Percentiles rank a stretch among this genome's conserved stretches.
These are phyloP conservation scores for Tachuris rubrigastra DNA, from an alignment of 2,113 vertebrate genomes.

Conservation along the genomic window DNA sequence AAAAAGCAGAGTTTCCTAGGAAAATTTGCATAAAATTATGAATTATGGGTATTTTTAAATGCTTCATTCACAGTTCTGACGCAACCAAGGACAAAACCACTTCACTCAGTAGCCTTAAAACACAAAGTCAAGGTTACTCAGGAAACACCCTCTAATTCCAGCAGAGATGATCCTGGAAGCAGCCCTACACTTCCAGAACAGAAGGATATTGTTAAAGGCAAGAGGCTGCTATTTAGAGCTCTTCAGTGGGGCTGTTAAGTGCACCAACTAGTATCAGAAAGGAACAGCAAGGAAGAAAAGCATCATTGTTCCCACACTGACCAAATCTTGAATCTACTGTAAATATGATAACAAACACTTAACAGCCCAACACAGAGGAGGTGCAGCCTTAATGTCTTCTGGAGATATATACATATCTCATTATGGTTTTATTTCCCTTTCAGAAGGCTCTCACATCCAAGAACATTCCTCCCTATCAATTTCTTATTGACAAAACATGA, in stretches of 20 bases:
- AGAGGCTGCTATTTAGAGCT: not conserved
- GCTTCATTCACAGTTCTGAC: not conserved
- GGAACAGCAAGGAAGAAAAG: not conserved
- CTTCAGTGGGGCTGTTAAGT: not conserved
- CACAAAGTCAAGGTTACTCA: not conserved
- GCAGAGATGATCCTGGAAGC: not conserved
- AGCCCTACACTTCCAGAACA: not conserved
- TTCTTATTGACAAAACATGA: not conserved
- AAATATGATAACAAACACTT: not conserved
- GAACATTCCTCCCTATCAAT: not conserved
- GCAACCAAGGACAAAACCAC: not conserved
- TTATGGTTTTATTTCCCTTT: not conserved
- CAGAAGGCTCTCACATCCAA: not conserved
- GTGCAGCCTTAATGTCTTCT: not conserved
- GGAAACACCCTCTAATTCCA: not conserved
- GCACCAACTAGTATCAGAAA: not conserved
- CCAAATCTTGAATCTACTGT: not conserved
- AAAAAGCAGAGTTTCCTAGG: not conserved
- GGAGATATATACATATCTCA: not conserved
- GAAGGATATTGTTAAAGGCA: not conserved
- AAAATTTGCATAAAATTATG: not conserved
- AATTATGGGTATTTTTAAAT: not conserved
- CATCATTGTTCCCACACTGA: not conserved
- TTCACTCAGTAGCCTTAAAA: not conserved
- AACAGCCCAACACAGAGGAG: not conserved